Base-by-base conservation (phyloP, 1,140 invertebrate species). In the Scylla paramamosain region DNA sequence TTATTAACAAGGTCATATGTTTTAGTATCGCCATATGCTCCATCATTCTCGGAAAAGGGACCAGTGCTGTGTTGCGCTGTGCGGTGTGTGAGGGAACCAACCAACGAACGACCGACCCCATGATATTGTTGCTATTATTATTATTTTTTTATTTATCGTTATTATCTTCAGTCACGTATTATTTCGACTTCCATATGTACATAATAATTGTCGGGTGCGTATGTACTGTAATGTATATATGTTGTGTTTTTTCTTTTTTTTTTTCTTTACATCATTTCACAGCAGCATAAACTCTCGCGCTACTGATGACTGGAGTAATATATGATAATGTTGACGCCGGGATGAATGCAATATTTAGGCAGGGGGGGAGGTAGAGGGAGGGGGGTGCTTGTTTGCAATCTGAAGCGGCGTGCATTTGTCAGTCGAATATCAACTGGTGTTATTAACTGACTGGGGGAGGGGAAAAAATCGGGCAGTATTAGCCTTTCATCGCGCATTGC, bases 1-100 rank as follows among this genome's bases (percentile, higher is more conserved):
- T 93, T 93, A 93, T 93, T 87, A 93, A 93, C 92, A 29, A 93
- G 92, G 83, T 52, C 67, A 20, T 91, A 91, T 91, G 31, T 91
- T 91, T 77, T 25, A 77, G 67, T 77, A n/a, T 77, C n/a, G 67
- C 67, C n/a, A n/a, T 77, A 77, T 77, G 67, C 67, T 77, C 67
- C 67, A 77, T 77, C 67, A 77, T 77, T 25, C 67, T 77, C 67
- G 20, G 1, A 77, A 77, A n/a, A 77, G 67, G 67, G 67, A 77
- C 67, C 67, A n/a, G 16, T 59, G 52, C 16, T 14, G 52, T 59
- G 12, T 59, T 39, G 39, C 6, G 39, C 39, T 39, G 39, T 39
- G 39, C 39, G 39, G 10, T 59, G 52, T 59, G 52, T 59, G 52
- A 16, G 52, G 1, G 52, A 16, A 20, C 52, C 52, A 39, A n/a